Evolutionary conservation across 2,113 vertebrate species (phyloP).

Genomic region (Daubentonia madagascariensis): DNA sequence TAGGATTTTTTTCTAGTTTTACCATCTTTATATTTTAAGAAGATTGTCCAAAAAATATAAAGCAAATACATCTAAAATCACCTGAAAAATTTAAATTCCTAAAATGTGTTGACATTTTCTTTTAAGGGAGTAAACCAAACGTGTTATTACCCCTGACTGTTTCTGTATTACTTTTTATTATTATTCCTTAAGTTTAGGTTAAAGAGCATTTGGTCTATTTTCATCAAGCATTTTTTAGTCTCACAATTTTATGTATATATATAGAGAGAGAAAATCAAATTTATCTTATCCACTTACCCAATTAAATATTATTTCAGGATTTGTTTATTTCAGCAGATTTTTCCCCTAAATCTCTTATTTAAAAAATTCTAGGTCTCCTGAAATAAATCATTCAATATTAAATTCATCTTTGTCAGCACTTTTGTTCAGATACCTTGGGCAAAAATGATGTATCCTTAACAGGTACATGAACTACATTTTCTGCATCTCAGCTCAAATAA

Average conservation of each 20-base stretch:
- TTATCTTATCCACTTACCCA: not conserved
- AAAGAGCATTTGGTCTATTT: not conserved
- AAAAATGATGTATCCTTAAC: constrained; percentile 40
- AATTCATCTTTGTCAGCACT: constrained; percentile 31
- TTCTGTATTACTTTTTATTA: constrained; percentile 19
- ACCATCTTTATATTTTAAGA: not conserved
- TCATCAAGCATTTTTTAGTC: not conserved
- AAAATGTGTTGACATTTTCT: not conserved
- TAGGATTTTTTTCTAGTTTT: not conserved
- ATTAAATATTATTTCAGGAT: constrained; percentile 20
- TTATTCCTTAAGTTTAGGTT: not conserved
- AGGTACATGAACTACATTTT: constrained; percentile 48
- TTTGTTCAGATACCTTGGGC: constrained; percentile 30
- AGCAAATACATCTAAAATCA: not conserved
- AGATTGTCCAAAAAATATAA: not conserved
- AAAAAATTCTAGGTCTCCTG: not conserved
- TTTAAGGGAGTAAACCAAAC: not conserved
- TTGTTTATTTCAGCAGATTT: constrained; percentile 48
- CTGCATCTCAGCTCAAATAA: constrained; percentile 50
- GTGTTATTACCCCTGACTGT: not conserved
- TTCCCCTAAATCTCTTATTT: not conserved
- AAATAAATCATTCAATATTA: constrained; percentile 40
- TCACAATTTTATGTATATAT: not conserved
- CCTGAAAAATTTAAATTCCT: not conserved
- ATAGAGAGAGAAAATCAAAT: not conserved